Evolutionary conservation across 2,113 vertebrate species (phyloP), one percentile per base, ranked within the genome.

Genomic region (Melanerpes aurifrons): DNA sequence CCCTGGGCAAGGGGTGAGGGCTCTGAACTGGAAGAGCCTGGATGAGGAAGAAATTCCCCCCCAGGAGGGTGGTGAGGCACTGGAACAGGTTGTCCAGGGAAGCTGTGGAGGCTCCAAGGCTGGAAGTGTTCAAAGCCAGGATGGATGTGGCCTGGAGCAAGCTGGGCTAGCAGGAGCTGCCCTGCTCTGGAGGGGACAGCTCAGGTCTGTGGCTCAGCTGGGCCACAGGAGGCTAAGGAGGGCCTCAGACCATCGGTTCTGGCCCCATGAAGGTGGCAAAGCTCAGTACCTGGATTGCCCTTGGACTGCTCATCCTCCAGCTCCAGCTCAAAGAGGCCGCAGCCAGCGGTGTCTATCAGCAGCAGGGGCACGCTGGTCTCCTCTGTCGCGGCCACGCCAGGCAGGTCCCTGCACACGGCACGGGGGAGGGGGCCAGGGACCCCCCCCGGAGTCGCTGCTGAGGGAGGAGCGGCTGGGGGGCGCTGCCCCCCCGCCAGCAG

Each of bases 331-430:
- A 96, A 97, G 12, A 99, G 98, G 64, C 98, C 99, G 4, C 98
- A 99, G 93, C 98, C 98, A 1, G 98, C 98, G 0, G 99, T 99
- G 97, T 99, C 99, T 37, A 99, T 98, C 2, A 99, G 98, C 86
- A 99, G 78, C 56, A 99, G 93, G 0, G 99, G 97, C 3, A 94
- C 47, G 9, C 96, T 92, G 6, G 99, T 99, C 94, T 99, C 99
- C 63, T 99, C 99, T 0, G 98, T 96, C 58, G 95, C 89, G 12
- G 94, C 17, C 56, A 99, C 98, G 0, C 98, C 99, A 0, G 98
- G 97, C 54, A 99, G 97, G 95, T 99, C 99, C 96, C 99, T 99
- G 96, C 29, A 57, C 25, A 12, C 91, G 67, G 45, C 1, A 12
- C 59, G 12, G 40, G 61, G 85, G 92, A 77, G 80, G 81, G 20